phyloP scores from a whole-genome alignment of 1,140 invertebrate genomes.

The Bombus waltoni region DNA sequence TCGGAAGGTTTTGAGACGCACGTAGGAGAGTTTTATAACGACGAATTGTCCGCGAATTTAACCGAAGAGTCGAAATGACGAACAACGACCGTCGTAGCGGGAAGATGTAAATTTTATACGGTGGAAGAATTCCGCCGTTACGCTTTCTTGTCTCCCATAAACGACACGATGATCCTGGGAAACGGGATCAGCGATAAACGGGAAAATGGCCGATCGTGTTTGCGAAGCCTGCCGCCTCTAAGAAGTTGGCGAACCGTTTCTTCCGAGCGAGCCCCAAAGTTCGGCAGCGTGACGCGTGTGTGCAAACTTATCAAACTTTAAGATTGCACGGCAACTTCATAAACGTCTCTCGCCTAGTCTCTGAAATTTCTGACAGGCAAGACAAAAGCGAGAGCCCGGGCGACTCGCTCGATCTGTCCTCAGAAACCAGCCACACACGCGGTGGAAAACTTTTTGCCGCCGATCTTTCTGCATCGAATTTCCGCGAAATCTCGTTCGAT shows the following conservation, averaged over 20 bases:
- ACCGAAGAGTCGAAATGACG: too few species aligned
- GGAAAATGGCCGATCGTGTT: neutral
- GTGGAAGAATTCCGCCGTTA: too few species aligned
- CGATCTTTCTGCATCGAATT: neutral
- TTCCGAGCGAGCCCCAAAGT: neutral
- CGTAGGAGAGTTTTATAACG: too few species aligned
- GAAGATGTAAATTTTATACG: neutral
- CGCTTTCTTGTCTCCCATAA: neutral
- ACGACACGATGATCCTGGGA: neutral
- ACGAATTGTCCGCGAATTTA: neutral
- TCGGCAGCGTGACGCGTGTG: slow-evolving; percentile 2
- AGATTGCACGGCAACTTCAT: slow-evolving; percentile 37
- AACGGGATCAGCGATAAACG: slow-evolving; percentile 1
- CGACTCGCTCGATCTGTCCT: neutral
- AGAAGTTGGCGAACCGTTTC: slow-evolving; percentile 26
- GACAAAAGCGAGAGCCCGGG: neutral
- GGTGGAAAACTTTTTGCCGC: neutral
- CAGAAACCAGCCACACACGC: neutral
- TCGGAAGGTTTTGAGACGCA: too few species aligned
- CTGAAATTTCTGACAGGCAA: slow-evolving; percentile 26
- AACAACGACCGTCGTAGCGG: neutral
- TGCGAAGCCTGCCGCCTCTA: too few species aligned
- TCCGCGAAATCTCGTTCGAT: slow-evolving; percentile 5
- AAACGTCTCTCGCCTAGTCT: slow-evolving; percentile 24
- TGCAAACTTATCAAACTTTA: slow-evolving; percentile 38